These are phyloP conservation scores for Spondyliosoma cantharus DNA, from an alignment of 2,797 vertebrate species.

Conservation along the genomic window DNA sequence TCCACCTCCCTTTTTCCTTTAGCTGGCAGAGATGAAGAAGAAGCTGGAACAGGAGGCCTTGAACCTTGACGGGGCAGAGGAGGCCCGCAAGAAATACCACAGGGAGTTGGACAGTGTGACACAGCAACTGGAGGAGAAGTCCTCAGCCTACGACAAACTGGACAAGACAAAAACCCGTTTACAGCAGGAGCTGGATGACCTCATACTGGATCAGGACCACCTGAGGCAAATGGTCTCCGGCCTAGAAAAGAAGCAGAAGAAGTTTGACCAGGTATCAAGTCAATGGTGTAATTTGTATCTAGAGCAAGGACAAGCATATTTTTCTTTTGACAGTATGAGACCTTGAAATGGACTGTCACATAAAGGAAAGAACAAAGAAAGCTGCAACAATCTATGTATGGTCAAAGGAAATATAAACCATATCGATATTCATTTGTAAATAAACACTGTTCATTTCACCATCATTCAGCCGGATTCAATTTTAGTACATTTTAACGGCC, in stretches of 20 bases:
- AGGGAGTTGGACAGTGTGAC: conserved; percentile 88
- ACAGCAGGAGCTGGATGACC: conserved; percentile 96
- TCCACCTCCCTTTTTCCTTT: background rate
- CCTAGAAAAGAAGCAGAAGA: conserved; percentile 97
- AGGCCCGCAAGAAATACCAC: conserved; percentile 90
- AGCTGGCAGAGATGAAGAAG: conserved; percentile 94
- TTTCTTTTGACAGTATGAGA: background rate
- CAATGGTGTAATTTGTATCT: background rate
- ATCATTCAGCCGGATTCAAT: background rate
- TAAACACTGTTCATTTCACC: background rate
- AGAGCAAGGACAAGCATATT: background rate
- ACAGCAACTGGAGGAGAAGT: conserved; percentile 92
- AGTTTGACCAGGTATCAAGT: conserved; percentile 95
- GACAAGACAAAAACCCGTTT: conserved; percentile 96
- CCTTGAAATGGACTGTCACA: background rate
- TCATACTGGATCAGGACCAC: conserved; percentile 93
- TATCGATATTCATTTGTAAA: background rate
- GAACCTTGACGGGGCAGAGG: conserved; percentile 89
- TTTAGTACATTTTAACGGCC: background rate
- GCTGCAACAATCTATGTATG: background rate
- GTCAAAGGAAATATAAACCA: background rate
- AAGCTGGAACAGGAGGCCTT: conserved; percentile 89
- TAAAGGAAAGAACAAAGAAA: background rate
- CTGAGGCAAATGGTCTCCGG: conserved; percentile 92
- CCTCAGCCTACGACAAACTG: conserved; percentile 91